Evolutionary conservation across 2,888 invertebrate genomes (phyloP).

Genomic region (Dryadula phaetusa): DNA sequence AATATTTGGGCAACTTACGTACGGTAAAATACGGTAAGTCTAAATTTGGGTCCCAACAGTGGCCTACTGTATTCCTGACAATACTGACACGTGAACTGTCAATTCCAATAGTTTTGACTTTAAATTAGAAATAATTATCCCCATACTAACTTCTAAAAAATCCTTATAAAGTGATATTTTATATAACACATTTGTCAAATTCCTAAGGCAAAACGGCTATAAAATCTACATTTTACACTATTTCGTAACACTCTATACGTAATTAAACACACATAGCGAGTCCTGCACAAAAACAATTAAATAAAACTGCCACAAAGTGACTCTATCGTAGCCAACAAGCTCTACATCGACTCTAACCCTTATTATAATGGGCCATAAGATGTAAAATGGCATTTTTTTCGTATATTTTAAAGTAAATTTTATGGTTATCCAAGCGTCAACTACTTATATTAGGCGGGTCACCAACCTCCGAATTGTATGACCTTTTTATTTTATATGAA

Average conservation of each 20-base stretch:
- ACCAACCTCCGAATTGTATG: slow-evolving; percentile 58
- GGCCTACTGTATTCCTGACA: no score
- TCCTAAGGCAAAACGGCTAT: slow-evolving; percentile 26
- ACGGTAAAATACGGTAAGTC: no score
- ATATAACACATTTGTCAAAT: slow-evolving; percentile 41
- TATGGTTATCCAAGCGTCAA: slow-evolving; percentile 63
- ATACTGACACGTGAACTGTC: no score
- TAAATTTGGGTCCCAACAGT: no score
- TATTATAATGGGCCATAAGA: slow-evolving; percentile 43
- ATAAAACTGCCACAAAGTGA: slow-evolving; percentile 62
- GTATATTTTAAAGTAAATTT: slow-evolving; percentile 22
- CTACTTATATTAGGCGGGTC: slow-evolving; percentile 51
- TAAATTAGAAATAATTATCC: no score
- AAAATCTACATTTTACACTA: slow-evolving; percentile 56
- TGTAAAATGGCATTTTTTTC: slow-evolving; percentile 43
- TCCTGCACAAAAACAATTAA: slow-evolving; percentile 78
- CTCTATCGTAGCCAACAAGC: slow-evolving; percentile 29
- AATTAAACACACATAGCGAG: slow-evolving; percentile 76
- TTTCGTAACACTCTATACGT: slow-evolving; percentile 62
- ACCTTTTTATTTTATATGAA: slow-evolving; percentile 55
- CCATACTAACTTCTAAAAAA: no score
- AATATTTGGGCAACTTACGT: no score
- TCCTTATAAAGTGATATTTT: no score
- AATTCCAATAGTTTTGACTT: no score
- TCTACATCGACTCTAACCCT: slow-evolving; percentile 11